These are phyloP conservation scores for Polypterus senegalus DNA, from an alignment of 2,113 vertebrate genomes.

Conservation along the genomic window DNA sequence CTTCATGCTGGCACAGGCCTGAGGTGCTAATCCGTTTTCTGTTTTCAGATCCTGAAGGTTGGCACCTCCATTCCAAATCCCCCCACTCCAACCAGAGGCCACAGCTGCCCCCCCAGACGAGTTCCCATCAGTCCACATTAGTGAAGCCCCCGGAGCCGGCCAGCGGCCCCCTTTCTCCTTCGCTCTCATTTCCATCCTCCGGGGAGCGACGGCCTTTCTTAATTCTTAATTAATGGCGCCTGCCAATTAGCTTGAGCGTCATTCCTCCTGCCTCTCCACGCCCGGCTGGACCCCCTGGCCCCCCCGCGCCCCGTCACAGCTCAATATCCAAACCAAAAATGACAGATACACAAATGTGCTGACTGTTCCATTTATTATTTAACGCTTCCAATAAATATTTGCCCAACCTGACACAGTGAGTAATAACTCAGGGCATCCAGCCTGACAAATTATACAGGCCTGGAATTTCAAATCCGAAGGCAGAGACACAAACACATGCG, in stretches of 20 bases:
- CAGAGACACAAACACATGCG: too few species aligned
- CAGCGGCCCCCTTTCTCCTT: too few species aligned
- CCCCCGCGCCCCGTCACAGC: constrained; percentile 5
- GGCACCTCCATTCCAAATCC: too few species aligned
- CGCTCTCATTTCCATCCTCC: too few species aligned
- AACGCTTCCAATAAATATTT: constrained; percentile 48
- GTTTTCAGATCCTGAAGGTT: too few species aligned
- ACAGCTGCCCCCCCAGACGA: too few species aligned
- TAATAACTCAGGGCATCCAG: constrained; percentile 29
- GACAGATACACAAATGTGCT: constrained; percentile 35
- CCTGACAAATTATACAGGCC: constrained; percentile 25
- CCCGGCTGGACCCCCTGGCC: constrained; percentile 2
- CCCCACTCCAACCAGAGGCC: too few species aligned
- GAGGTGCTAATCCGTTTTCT: too few species aligned
- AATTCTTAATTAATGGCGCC: background rate
- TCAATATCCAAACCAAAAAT: constrained; percentile 32
- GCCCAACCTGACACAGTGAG: constrained; percentile 35
- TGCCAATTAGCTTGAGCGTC: background rate
- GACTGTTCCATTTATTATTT: constrained; percentile 45
- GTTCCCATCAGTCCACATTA: too few species aligned
- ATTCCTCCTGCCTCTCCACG: constrained; percentile 6
- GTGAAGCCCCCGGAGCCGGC: too few species aligned
- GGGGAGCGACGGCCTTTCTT: too few species aligned
- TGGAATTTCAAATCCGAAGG: constrained; percentile 7
- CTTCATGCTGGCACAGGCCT: too few species aligned